Evolutionary conservation across 2,797 vertebrate species (phyloP), one percentile per base, ranked within the genome.

Genomic region (Trichosurus vulpecula): DNA sequence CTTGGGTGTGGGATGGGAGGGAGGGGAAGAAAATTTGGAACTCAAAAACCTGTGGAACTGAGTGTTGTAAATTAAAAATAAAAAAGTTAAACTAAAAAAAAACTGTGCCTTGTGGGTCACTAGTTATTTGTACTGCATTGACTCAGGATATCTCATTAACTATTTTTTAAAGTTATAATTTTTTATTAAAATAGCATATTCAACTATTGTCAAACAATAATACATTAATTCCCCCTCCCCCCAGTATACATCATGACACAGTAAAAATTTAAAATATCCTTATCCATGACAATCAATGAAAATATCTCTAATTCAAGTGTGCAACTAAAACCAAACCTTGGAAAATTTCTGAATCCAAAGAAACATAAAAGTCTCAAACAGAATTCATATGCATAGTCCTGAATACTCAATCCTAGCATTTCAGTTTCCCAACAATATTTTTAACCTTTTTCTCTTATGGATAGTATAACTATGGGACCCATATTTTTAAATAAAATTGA

Each of bases 181-280:
- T 99, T 99, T 99, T 99, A 99, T 99, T 99, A 99, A 99, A 99
- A 99, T 99, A 99, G 98, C 98, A 98, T 99, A 99, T 99, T 99
- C 98, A 98, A 98, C 98, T 99, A 99, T 95, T 98, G 97, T 98
- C 98, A 98, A 98, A 98, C 98, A 98, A 98, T 98, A 98, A 99
- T 98, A 98, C 96, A 96, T 98, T 98, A 98, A 98, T 98, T 97
- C 98, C 91, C 98, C 98, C 97, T 97, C 96, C 98, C 98, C 97
- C 97, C 96, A 98, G 97, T 98, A 98, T 1, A 92, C 98, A 98
- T 90, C 94, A 98, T 98, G 97, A 98, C 98, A 99, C 98, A 99
- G 98, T 98, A 99, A 98, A 99, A 98, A 99, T 98, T 98, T 98
- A 98, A 98, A 98, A 99, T 98, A 98, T 98, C 96, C 98, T 98